Conservation (phyloP, 2,113 vertebrate genomes). For the Neofelis nebulosa region DNA sequence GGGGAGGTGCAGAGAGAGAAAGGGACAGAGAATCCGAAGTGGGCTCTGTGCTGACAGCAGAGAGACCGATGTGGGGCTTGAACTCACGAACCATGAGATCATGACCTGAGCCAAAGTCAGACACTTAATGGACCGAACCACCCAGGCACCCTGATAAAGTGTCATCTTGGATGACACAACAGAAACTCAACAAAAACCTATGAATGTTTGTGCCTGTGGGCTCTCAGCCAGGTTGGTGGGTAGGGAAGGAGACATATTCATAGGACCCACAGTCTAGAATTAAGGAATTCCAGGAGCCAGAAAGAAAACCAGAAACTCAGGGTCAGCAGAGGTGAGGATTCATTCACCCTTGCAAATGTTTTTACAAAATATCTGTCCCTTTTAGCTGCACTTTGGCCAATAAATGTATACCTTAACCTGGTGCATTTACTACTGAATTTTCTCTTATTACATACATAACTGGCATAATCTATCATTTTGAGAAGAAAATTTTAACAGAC, state of each 20-base stretch:
- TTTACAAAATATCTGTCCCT: neutral
- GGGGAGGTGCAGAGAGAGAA: no score
- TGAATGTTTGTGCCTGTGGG: neutral
- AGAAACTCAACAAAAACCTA: neutral
- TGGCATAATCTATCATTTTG: constrained; percentile 22
- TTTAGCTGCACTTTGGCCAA: neutral
- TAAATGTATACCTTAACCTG: neutral
- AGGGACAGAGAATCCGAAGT: no score
- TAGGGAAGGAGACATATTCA: neutral
- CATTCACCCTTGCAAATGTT: neutral
- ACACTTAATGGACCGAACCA: no score
- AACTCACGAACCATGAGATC: no score
- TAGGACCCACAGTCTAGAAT: neutral
- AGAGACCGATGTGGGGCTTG: no score
- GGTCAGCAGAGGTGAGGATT: neutral
- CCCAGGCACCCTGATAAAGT: neutral
- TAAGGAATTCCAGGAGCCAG: neutral
- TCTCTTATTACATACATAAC: neutral
- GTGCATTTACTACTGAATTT: constrained; percentile 1
- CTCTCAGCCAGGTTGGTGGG: neutral
- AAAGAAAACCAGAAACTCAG: neutral
- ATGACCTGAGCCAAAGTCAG: no score
- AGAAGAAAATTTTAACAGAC: constrained; percentile 3
- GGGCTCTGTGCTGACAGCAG: no score
- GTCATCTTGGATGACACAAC: neutral